Evolutionary conservation across 37 sponge, comb jelly and placozoan genomes (phyloP).

Genomic region (Haliclona indistincta): DNA sequence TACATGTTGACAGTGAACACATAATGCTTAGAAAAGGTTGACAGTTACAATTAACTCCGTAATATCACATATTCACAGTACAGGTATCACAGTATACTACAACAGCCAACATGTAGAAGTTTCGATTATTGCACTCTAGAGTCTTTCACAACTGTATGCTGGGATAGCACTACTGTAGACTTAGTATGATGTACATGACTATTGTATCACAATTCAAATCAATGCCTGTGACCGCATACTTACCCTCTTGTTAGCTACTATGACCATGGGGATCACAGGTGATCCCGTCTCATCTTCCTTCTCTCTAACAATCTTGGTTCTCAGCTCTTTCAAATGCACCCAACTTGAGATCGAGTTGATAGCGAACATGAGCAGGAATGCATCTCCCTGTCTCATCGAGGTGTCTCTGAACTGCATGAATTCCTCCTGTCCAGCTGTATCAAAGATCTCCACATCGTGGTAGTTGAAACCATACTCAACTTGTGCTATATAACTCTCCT

Average conservation of each 20-base stretch:
- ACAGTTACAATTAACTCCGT: too few species aligned
- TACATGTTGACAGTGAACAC: too few species aligned
- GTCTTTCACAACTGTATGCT: too few species aligned
- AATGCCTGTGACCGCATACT: too few species aligned
- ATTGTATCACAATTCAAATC: too few species aligned
- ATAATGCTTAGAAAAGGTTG: too few species aligned
- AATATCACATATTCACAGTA: too few species aligned
- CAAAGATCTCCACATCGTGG: slow-evolving; percentile 85
- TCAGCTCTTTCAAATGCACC: slow-evolving; percentile 65
- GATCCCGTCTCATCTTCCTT: slow-evolving; percentile 68
- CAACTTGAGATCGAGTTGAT: slow-evolving; percentile 75
- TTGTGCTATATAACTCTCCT: slow-evolving; percentile 80
- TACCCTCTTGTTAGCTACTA: slow-evolving; percentile 85
- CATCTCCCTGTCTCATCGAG: slow-evolving; percentile 81
- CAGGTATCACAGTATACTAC: too few species aligned
- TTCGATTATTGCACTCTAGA: too few species aligned
- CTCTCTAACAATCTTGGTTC: slow-evolving; percentile 73
- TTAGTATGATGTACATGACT: too few species aligned
- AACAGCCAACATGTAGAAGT: too few species aligned
- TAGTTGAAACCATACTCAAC: slow-evolving; percentile 75
- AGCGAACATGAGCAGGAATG: slow-evolving; percentile 83
- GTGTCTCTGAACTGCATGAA: slow-evolving; percentile 79
- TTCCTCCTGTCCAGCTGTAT: slow-evolving; percentile 94
- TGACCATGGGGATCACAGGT: slow-evolving; percentile 82
- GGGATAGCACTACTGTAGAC: too few species aligned